Evolutionary conservation across 2,113 vertebrate genomes (phyloP).

Genomic region (Rattus norvegicus): GRCr8 NC_086021.1:78260501-78261000

Average conservation of each 20-base stretch:
- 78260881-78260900: constrained; percentile 55
- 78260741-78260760: constrained; percentile 28
- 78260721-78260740: not conserved
- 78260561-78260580: not conserved
- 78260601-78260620: not conserved
- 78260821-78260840: not conserved
- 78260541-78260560: not conserved
- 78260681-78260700: constrained; percentile 27
- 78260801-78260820: constrained; percentile 26
- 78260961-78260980: not conserved
- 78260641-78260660: constrained; percentile 25
- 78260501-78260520: constrained; percentile 20
- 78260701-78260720: constrained; percentile 15
- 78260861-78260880: not conserved
- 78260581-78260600: not conserved
- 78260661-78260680: constrained; percentile 1
- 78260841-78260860: not conserved
- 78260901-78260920: constrained; percentile 14
- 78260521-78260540: not conserved
- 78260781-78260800: constrained; percentile 45
- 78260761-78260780: not conserved
- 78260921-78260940: constrained; percentile 14
- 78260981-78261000: not conserved
- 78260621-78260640: constrained; percentile 48
- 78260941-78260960: not conserved